Evolutionary conservation across 2,113 vertebrate genomes (phyloP).

Genomic region (Triplophysa siluroides): DNA sequence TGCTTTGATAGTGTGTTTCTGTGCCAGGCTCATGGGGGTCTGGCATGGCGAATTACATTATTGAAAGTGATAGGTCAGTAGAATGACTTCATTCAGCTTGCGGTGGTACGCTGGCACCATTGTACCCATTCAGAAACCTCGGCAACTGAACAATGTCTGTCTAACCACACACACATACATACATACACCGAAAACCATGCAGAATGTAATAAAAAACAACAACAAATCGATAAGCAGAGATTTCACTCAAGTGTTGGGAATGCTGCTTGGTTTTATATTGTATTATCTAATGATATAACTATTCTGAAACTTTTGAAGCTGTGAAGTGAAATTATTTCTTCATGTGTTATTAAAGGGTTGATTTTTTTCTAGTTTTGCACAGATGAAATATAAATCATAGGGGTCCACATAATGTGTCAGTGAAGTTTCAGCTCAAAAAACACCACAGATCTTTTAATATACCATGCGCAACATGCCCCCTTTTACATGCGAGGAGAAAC

Average conservation of each 20-base stretch:
- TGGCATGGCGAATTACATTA: conserved; percentile 11
- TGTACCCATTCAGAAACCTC: conserved; percentile 25
- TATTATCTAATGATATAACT: conserved; percentile 57
- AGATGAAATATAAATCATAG: too few relatives aligned
- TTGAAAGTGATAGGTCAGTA: conserved; percentile 23
- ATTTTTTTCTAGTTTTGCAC: too few relatives aligned
- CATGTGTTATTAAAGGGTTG: too few relatives aligned
- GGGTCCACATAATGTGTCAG: too few relatives aligned
- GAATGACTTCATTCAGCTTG: conserved; percentile 25
- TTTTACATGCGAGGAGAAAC: too few relatives aligned
- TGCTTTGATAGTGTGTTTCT: background rate
- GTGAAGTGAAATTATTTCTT: background rate
- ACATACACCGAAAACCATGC: background rate
- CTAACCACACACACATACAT: conserved; percentile 45
- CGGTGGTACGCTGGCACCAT: conserved; percentile 23
- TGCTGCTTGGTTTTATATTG: conserved; percentile 40
- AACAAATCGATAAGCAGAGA: background rate
- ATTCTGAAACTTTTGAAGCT: conserved; percentile 7
- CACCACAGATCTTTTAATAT: too few relatives aligned
- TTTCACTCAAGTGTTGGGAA: background rate
- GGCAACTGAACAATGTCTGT: conserved; percentile 42
- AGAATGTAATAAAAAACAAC: background rate
- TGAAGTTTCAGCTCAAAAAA: too few relatives aligned
- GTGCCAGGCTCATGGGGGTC: conserved; percentile 26
- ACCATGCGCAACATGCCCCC: too few relatives aligned